These are phyloP conservation scores for Drosophila anceps DNA, from an alignment of 2,888 invertebrate species.

Conservation along the genomic window DNA sequence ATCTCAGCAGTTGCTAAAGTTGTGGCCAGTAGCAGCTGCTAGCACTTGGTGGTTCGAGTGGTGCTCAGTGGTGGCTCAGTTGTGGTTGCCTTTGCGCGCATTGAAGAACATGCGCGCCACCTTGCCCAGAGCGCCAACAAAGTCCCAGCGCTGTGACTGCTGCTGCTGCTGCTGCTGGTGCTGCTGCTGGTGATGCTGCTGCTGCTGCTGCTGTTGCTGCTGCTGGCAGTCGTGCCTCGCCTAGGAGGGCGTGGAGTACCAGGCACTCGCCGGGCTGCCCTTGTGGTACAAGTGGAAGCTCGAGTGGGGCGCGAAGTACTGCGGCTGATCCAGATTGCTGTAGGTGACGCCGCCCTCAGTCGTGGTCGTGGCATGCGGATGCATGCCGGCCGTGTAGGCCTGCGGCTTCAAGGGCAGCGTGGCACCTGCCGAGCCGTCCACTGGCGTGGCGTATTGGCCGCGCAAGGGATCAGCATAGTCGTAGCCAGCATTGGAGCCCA, in stretches of 20 bases:
- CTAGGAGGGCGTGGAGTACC: slow-evolving; percentile 93
- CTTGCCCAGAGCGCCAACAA: slow-evolving; percentile 82
- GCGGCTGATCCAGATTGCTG: slow-evolving; percentile 90
- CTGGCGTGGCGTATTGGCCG: slow-evolving; percentile 81
- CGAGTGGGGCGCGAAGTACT: slow-evolving; percentile 93
- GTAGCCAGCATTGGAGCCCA: slow-evolving; percentile 84
- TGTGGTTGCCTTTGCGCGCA: slow-evolving; percentile 69
- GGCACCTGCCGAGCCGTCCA: slow-evolving; percentile 85
- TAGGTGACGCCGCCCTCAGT: slow-evolving; percentile 89
- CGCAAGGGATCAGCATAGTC: slow-evolving; percentile 89
- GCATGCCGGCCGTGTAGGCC: slow-evolving; percentile 92
- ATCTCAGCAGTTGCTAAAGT: neutral
- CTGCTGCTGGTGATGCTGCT: slow-evolving; percentile 26
- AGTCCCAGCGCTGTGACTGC: slow-evolving; percentile 74
- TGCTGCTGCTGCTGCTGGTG: slow-evolving; percentile 23
- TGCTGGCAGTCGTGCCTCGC: slow-evolving; percentile 66
- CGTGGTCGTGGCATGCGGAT: slow-evolving; percentile 85
- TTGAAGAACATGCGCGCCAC: slow-evolving; percentile 83
- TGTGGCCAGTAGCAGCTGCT: neutral
- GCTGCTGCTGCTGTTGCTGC: slow-evolving; percentile 27
- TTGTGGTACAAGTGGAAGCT: slow-evolving; percentile 96
- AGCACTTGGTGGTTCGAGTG: neutral
- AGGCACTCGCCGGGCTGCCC: slow-evolving; percentile 89
- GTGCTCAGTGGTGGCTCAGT: slow-evolving; percentile 23
- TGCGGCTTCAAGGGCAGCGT: slow-evolving; percentile 95